A percentile compares a stretch with the other conserved stretches of the same genome.
Conservation (phyloP, 2,797 vertebrate genomes). For the Pampus argenteus region DNA sequence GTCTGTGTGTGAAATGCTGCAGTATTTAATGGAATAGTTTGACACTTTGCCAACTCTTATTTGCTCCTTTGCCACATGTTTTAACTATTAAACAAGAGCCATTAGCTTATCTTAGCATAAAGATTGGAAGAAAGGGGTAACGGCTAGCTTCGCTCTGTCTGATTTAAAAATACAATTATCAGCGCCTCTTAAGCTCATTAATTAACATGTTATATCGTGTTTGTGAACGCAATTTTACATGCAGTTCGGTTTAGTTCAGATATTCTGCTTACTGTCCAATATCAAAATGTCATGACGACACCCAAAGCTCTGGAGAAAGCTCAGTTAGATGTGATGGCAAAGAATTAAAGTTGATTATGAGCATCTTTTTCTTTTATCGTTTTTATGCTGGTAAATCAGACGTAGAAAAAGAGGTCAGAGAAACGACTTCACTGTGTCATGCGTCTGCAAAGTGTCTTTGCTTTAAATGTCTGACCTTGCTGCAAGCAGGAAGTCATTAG, state of each 20-base stretch:
- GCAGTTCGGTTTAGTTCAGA: neutral
- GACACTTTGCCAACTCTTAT: too few species aligned
- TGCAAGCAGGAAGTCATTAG: neutral
- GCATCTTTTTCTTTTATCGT: neutral
- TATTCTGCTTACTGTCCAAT: neutral
- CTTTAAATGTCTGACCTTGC: slow-evolving; percentile 26
- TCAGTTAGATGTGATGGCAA: neutral
- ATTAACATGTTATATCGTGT: too few species aligned
- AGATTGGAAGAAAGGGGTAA: too few species aligned
- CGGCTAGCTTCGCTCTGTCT: too few species aligned
- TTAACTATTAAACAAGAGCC: too few species aligned
- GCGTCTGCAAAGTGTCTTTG: slow-evolving; percentile 7
- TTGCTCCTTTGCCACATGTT: too few species aligned
- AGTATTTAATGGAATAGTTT: neutral
- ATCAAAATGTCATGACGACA: neutral
- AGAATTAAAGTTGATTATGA: neutral
- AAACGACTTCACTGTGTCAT: neutral
- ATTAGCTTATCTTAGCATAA: too few species aligned
- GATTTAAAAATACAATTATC: too few species aligned
- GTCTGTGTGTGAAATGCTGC: neutral
- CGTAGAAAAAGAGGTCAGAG: neutral
- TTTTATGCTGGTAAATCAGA: slow-evolving; percentile 1
- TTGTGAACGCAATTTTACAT: too few species aligned
- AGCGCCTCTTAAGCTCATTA: too few species aligned
- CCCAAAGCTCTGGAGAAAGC: neutral